Percentiles rank a stretch among this genome's conserved stretches.
Conservation (phyloP, 2,888 invertebrate species). For the Epinotia brunnichana region DNA sequence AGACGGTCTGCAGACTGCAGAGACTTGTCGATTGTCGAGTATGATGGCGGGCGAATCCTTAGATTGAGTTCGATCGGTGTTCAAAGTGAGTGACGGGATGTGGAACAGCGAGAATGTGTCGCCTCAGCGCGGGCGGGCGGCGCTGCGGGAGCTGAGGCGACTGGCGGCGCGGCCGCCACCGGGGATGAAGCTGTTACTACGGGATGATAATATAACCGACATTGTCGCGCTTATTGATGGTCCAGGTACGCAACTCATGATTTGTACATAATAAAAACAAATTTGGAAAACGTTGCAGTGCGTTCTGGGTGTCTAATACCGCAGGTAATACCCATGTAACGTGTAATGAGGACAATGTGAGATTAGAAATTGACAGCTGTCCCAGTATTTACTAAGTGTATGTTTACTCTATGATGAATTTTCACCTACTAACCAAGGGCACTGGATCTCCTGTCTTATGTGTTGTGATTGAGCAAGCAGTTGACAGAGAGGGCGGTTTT, state of each 20-base stretch:
- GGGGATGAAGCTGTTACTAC: conserved; percentile 94
- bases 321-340: background rate
- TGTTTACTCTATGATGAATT: too few relatives aligned
- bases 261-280: background rate
- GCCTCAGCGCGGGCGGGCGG: conserved; percentile 91
- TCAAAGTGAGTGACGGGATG: conserved; percentile 69
- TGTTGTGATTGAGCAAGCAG: background rate
- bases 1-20: background rate
- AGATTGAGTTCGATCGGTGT: conserved; percentile 4
- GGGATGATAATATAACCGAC: conserved; percentile 96
- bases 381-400: background rate
- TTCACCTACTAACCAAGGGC: background rate
- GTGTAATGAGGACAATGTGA: background rate
- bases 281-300: background rate
- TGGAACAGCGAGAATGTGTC: conserved; percentile 97
- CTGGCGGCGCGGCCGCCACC: conserved; percentile 93
- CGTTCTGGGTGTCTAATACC: background rate
- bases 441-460: background rate
- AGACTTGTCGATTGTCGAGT: background rate
- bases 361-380: background rate
- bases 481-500: too few relatives aligned
- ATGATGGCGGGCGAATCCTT: conserved; percentile 33
- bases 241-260: conserved; percentile 76
- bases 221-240: conserved; percentile 96
- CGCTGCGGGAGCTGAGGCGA: conserved; percentile 93